A percentile compares a stretch with the other conserved stretches of the same genome.
phyloP scores from a whole-genome alignment of 2,888 invertebrate species.

The Uropetala carovei region DNA sequence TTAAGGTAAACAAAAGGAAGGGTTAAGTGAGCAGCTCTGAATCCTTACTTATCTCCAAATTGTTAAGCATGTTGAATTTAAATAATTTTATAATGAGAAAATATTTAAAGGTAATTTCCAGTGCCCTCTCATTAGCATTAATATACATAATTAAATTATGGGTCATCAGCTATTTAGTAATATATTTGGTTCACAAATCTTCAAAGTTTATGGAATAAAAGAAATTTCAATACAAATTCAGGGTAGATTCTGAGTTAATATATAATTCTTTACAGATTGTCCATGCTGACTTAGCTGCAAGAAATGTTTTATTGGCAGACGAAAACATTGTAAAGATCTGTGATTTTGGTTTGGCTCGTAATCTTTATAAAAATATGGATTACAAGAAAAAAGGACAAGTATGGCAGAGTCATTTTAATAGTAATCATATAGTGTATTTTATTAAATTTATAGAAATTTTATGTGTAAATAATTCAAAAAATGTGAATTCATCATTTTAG shows the following conservation, averaged over 20 bases:
- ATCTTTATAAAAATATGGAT: conserved; percentile 75
- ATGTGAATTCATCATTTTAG: conserved; percentile 74
- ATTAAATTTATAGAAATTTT: neutral
- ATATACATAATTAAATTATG: neutral
- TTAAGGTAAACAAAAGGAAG: conserved; percentile 36
- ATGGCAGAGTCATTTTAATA: conserved; percentile 55
- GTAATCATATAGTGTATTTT: neutral
- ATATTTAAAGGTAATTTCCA: neutral
- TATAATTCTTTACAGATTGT: conserved; percentile 67
- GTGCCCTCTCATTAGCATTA: neutral
- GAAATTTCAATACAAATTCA: neutral
- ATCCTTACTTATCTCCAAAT: neutral
- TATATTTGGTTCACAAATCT: neutral
- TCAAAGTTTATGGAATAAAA: neutral
- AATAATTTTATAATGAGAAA: neutral
- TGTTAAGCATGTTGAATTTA: neutral
- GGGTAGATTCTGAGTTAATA: neutral
- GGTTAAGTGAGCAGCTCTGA: neutral
- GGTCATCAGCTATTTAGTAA: neutral
- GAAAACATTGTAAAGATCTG: conserved; percentile 77
- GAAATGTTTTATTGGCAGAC: conserved; percentile 75
- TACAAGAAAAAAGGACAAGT: conserved; percentile 76
- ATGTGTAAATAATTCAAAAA: conserved; percentile 74
- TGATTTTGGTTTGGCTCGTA: conserved; percentile 77
- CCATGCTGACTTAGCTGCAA: conserved; percentile 73